phyloP scores from a whole-genome alignment of 2,797 vertebrate genomes.

The Protosalanx chinensis region DNA sequence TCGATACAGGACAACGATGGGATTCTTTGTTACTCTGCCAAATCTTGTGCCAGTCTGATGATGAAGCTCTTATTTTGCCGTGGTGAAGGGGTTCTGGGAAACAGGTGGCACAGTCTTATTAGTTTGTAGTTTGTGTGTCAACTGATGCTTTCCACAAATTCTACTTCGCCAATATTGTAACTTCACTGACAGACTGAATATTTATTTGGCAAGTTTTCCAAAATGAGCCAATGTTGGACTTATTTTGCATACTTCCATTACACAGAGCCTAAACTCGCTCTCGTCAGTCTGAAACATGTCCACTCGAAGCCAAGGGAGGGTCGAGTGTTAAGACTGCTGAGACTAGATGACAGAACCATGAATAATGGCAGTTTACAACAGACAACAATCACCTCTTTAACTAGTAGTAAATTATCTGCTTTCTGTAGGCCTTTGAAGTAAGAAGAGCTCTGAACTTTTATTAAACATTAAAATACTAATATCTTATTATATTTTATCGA shows the following conservation, averaged over 20 bases:
- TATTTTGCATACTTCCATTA: neutral
- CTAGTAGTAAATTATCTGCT: slow-evolving; percentile 50
- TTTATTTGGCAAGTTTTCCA: no score
- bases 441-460: slow-evolving; percentile 31
- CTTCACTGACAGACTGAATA: no score
- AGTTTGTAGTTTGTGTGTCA: slow-evolving; percentile 3
- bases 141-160: slow-evolving; percentile 32
- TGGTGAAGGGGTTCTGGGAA: slow-evolving; percentile 44
- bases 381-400: slow-evolving; percentile 35
- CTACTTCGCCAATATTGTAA: slow-evolving; percentile 13
- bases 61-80: slow-evolving; percentile 57
- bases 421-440: slow-evolving; percentile 50
- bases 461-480: slow-evolving; percentile 15
- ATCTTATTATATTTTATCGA: neutral
- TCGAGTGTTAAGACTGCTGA: slow-evolving; percentile 26
- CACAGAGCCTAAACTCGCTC: slow-evolving; percentile 3
- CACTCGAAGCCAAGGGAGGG: slow-evolving; percentile 35
- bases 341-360: slow-evolving; percentile 46
- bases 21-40: slow-evolving; percentile 62
- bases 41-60: slow-evolving; percentile 54
- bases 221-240: neutral
- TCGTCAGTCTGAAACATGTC: slow-evolving; percentile 30
- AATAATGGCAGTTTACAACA: slow-evolving; percentile 59
- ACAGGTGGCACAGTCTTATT: slow-evolving; percentile 55
- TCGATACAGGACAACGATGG: slow-evolving; percentile 58